These are phyloP conservation scores for Amblyornis subalaris DNA, from an alignment of 2,113 vertebrate genomes.

Conservation along the genomic window DNA sequence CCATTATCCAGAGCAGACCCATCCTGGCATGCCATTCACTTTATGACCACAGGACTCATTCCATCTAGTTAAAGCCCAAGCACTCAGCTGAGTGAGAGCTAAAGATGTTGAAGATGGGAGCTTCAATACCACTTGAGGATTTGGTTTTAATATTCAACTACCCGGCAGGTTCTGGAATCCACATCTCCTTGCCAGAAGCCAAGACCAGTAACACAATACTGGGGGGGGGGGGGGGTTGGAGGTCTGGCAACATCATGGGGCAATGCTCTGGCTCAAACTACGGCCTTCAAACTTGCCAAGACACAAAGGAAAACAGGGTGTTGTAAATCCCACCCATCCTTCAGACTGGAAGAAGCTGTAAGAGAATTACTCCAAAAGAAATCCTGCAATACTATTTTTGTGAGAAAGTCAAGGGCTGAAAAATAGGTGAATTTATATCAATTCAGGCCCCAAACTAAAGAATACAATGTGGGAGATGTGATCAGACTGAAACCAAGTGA, in stretches of 20 bases:
- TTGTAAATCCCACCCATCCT: neutral
- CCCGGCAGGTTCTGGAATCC: neutral
- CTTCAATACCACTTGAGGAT: neutral
- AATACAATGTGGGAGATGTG: neutral
- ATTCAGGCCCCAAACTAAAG: neutral
- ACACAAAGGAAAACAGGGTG: neutral
- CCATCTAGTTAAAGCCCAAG: neutral
- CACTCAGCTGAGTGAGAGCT: neutral
- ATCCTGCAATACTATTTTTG: neutral
- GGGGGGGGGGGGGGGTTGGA: neutral
- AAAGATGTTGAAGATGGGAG: neutral
- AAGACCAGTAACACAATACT: neutral
- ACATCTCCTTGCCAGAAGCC: neutral
- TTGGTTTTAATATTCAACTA: neutral
- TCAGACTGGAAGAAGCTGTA: neutral
- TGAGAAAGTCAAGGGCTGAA: neutral
- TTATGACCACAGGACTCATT: neutral
- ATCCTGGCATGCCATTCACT: neutral
- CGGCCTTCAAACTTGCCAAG: neutral
- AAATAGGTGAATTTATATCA: neutral
- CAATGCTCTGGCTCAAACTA: neutral
- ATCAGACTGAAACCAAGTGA: neutral
- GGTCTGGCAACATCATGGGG: fast-evolving
- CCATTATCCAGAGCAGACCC: neutral
- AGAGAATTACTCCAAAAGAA: neutral